Conservation (phyloP, 1,140 invertebrate genomes). For the Galleria mellonella region DNA sequence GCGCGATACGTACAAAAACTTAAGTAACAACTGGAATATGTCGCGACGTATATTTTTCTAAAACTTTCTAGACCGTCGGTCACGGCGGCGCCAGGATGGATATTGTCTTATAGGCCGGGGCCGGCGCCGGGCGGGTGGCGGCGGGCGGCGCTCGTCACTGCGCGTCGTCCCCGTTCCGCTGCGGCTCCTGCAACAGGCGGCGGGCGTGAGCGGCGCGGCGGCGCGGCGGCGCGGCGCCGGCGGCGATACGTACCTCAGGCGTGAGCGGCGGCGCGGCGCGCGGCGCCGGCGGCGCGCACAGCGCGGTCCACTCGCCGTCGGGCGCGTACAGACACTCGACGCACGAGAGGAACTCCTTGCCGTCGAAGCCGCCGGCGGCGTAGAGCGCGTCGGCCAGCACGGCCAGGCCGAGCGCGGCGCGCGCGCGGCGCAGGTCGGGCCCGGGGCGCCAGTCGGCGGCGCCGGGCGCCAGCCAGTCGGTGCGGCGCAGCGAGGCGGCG, state of each 20-base stretch:
- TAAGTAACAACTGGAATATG: too few species aligned
- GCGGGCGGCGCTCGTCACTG: too few species aligned
- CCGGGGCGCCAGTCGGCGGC: conserved; percentile 25
- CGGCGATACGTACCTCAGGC: conserved; percentile 23
- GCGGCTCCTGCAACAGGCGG: too few species aligned
- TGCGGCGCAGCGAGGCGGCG: conserved; percentile 79
- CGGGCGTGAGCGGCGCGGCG: too few species aligned
- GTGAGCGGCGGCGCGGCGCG: not conserved
- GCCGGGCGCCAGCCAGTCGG: conserved; percentile 28
- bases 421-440: conserved; percentile 48
- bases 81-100: too few species aligned
- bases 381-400: conserved; percentile 82
- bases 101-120: too few species aligned
- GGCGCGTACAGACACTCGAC: conserved; percentile 85
- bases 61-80: too few species aligned
- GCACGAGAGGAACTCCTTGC: conserved; percentile 87
- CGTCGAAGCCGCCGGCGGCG: conserved; percentile 87
- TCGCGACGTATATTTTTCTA: too few species aligned
- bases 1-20: too few species aligned
- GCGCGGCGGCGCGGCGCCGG: too few species aligned
- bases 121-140: too few species aligned
- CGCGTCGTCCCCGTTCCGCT: too few species aligned
- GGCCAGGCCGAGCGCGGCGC: conserved; percentile 84
- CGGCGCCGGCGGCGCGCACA: conserved; percentile 48
- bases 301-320: conserved; percentile 84